phyloP scores from a whole-genome alignment of 2,888 invertebrate species.

The Eilema griseolum region DNA sequence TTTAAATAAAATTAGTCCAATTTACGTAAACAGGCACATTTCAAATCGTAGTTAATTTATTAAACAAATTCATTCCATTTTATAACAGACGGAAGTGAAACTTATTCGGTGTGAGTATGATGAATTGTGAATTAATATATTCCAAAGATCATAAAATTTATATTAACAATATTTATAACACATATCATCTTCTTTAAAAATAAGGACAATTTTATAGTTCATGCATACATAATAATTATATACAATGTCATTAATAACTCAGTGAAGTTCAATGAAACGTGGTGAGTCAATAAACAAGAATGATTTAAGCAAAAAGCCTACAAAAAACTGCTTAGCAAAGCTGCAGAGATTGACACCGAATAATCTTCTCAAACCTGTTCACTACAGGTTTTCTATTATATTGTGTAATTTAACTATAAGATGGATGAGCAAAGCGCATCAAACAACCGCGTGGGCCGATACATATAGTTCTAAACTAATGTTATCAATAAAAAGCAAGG shows the following conservation, averaged over 20 bases:
- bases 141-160: neutral
- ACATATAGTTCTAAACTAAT: slow-evolving; percentile 60
- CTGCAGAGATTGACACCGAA: slow-evolving; percentile 60
- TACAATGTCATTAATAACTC: neutral
- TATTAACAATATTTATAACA: neutral
- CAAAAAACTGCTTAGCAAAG: slow-evolving; percentile 55
- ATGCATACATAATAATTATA: neutral
- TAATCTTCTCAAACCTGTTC: slow-evolving; percentile 66
- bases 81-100: slow-evolving; percentile 34
- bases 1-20: slow-evolving; percentile 36
- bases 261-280: neutral
- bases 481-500: slow-evolving; percentile 78
- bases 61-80: slow-evolving; percentile 1
- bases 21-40: slow-evolving; percentile 21
- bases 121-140: slow-evolving; percentile 6
- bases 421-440: slow-evolving; percentile 59
- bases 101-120: slow-evolving; percentile 17
- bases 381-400: slow-evolving; percentile 56
- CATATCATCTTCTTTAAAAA: neutral
- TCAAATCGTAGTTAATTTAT: slow-evolving; percentile 6
- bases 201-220: neutral
- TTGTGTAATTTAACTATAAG: slow-evolving; percentile 65
- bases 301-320: slow-evolving; percentile 51
- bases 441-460: slow-evolving; percentile 67
- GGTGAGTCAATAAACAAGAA: slow-evolving; percentile 57